Conservation (phyloP, 2,113 vertebrate genomes). For the Australoheros scitulus region DNA sequence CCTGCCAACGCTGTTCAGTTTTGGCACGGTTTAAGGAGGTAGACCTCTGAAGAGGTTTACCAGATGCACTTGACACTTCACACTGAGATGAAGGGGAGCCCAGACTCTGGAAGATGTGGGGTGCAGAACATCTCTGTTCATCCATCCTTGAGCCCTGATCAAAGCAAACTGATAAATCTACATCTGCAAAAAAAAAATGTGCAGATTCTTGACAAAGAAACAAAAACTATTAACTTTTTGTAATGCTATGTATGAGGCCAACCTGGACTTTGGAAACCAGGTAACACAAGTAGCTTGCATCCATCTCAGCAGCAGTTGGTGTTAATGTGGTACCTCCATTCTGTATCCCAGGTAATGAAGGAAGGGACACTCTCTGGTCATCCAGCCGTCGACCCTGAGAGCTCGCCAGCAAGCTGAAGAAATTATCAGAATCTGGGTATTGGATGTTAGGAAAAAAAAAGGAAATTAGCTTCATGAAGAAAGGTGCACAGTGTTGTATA, state of each 20-base stretch:
- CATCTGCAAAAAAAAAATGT: background rate
- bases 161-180: background rate
- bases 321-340: constrained; percentile 71
- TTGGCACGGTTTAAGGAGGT: constrained; percentile 34
- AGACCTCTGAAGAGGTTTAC: constrained; percentile 32
- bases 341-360: constrained; percentile 80
- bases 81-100: constrained; percentile 25
- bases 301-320: constrained; percentile 35
- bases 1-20: constrained; percentile 37
- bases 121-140: constrained; percentile 74
- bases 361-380: constrained; percentile 83
- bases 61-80: constrained; percentile 17
- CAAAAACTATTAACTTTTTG: background rate
- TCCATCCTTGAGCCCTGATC: constrained; percentile 71
- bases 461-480: background rate
- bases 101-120: constrained; percentile 46
- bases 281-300: constrained; percentile 69
- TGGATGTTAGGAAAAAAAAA: background rate
- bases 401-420: constrained; percentile 82
- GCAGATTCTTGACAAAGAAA: background rate
- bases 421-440: constrained; percentile 79
- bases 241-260: background rate
- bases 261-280: constrained; percentile 76
- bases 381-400: constrained; percentile 83
- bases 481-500: background rate